Percentiles rank a stretch among this genome's conserved stretches.
phyloP scores from a whole-genome alignment of 2,797 vertebrate genomes.

The Pangasius krempfi region DNA sequence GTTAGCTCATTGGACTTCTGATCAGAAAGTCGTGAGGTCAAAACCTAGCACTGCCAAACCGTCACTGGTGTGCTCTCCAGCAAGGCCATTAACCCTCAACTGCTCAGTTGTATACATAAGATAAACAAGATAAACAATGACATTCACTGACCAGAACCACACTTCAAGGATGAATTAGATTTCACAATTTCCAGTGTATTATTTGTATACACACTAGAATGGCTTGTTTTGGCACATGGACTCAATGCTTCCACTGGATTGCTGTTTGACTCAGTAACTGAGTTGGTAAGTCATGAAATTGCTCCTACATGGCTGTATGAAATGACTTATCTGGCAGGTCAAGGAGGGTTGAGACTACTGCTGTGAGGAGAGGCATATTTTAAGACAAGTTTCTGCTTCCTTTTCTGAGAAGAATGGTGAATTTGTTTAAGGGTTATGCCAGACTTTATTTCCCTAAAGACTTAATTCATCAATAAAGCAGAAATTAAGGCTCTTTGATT shows the following conservation, averaged over 20 bases:
- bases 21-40: neutral
- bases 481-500: too few species aligned
- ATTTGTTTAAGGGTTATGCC: neutral
- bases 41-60: neutral
- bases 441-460: too few species aligned
- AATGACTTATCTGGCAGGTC: neutral
- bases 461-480: too few species aligned
- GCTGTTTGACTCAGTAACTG: neutral
- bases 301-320: neutral
- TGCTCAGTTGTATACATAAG: neutral
- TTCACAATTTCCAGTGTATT: neutral
- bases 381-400: conserved; percentile 4
- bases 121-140: too few species aligned
- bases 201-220: neutral
- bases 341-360: neutral
- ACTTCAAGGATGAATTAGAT: neutral
- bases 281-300: neutral
- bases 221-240: neutral
- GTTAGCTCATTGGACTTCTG: too few species aligned
- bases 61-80: neutral
- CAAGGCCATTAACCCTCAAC: neutral
- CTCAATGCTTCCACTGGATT: neutral
- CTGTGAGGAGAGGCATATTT: neutral
- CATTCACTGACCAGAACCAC: neutral
- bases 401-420: neutral